These are phyloP conservation scores for Drepanosiphum platanoidis DNA, from an alignment of 2,888 invertebrate genomes.

Conservation along the genomic window DNA sequence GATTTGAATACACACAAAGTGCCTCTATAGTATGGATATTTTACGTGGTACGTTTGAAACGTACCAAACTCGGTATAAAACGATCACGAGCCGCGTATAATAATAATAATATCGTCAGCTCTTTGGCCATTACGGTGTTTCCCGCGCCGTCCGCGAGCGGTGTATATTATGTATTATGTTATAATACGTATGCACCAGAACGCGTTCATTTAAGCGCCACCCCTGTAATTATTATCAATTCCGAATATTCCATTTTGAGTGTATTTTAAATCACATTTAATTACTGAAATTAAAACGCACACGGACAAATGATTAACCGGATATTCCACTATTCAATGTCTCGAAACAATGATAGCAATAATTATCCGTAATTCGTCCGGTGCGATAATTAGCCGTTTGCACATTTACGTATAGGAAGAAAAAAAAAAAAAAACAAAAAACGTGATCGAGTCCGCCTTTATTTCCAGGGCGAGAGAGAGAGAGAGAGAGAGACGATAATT, in stretches of 20 bases:
- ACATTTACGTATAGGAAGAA: neutral
- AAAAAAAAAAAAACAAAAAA: slow-evolving; percentile 17
- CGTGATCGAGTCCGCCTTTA: slow-evolving; percentile 59
- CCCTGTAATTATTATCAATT: slow-evolving; percentile 62
- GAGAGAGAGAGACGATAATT: slow-evolving; percentile 56
- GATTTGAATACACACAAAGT: neutral
- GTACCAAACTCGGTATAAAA: neutral
- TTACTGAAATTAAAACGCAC: slow-evolving; percentile 60
- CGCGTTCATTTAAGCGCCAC: slow-evolving; percentile 52
- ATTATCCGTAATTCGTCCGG: slow-evolving; percentile 59
- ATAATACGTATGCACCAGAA: slow-evolving; percentile 30
- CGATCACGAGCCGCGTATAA: neutral
- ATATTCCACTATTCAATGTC: slow-evolving; percentile 56
- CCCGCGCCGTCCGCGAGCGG: neutral
- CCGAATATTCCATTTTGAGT: slow-evolving; percentile 50
- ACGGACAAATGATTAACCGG: slow-evolving; percentile 50
- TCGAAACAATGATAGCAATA: slow-evolving; percentile 60
- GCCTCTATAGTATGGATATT: too few relatives aligned
- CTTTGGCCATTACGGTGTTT: neutral
- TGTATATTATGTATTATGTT: neutral
- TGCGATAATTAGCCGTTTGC: slow-evolving; percentile 62
- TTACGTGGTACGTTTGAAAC: neutral
- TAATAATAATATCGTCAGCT: slow-evolving; percentile 29
- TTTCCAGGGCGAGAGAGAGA: too few relatives aligned
- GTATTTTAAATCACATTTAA: slow-evolving; percentile 61